Evolutionary conservation across 1,140 invertebrate species (phyloP), one percentile per base, ranked within the genome.

Genomic region (Drosophila sulfurigaster): DNA sequence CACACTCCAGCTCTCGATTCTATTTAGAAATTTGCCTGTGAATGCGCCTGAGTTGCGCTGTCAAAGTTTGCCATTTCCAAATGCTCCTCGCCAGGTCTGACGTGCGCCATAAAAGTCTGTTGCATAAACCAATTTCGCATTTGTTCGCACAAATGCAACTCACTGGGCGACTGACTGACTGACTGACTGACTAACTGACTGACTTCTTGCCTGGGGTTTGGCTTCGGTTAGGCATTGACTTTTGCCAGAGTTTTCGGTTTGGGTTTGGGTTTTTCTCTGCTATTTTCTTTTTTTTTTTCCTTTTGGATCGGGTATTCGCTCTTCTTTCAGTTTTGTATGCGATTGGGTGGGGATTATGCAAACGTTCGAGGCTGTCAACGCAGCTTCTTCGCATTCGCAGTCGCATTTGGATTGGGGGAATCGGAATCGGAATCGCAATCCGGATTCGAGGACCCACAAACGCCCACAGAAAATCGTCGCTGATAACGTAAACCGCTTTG

Each of bases 401-500:
- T 52, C 25, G 16, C 49, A 54, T 54, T 54, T 30, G 48, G 20
- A 63, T 51, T 63, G 46, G 35, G 35, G 48, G 20, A 63, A 63
- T 63, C 60, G 35, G 35, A 38, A 38, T 38, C 51, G 28, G 25
- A 54, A 30, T 56, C 30, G 30, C 13, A 56, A 16, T 56, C 52
- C 30, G 52, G 52, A 56, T 56, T 35, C 16, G 20, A 35, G 11
- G 5, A 13, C 2, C 30, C 48, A 10, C 35, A 38, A 13, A 51
- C 60, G 49, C 20, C 62, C 62, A 64, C 59, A 48, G 51, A 63
- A 64, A 75, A 81, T 82, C 65, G 68, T 74, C 65, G 81, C 78
- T 83, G 81, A 83, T 83, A 83, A 81, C 80, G 85, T 83, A 87
- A 87, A 88, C 77, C 83, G 82, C 82, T 87, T 87, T 87, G 83